These are phyloP conservation scores for Microhierax caerulescens DNA, from an alignment of 2,797 vertebrate genomes.

Conservation along the genomic window DNA sequence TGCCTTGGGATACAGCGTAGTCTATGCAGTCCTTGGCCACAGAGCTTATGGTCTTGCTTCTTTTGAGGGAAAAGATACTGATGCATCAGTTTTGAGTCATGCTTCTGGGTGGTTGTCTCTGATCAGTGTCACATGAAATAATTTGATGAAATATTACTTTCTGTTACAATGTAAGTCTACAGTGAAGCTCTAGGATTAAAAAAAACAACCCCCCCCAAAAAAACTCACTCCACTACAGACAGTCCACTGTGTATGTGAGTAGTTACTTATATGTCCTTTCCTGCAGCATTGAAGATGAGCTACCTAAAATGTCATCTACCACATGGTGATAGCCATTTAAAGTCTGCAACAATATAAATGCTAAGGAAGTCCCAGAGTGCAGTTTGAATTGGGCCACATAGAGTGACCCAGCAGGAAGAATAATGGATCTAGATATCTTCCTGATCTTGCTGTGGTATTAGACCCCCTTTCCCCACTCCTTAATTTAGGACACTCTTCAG, in stretches of 20 bases:
- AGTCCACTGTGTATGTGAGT: background rate
- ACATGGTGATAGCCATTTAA: conserved; percentile 49
- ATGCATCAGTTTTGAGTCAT: background rate
- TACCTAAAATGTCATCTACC: conserved; percentile 50
- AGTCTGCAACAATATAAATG: conserved; percentile 56
- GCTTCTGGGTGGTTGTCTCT: background rate
- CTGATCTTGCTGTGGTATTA: conserved; percentile 22
- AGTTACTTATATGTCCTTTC: conserved; percentile 10
- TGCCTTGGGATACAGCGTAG: background rate
- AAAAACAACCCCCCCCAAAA: background rate
- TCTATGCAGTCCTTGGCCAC: background rate
- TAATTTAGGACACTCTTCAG: conserved; percentile 2
- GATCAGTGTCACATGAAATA: background rate
- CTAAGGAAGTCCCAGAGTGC: conserved; percentile 41
- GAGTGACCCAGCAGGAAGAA: conserved; percentile 48
- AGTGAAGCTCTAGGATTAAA: background rate
- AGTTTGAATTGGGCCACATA: conserved; percentile 33
- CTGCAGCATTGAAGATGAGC: background rate
- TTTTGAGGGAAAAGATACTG: background rate
- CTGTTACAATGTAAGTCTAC: background rate
- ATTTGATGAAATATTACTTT: background rate
- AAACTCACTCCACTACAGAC: background rate
- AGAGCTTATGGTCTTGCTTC: background rate
- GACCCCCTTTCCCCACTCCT: background rate
- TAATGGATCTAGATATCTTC: conserved; percentile 36